Evolutionary conservation across 2,797 vertebrate genomes (phyloP).

Genomic region (Pseudotriccus pelzelni): DNA sequence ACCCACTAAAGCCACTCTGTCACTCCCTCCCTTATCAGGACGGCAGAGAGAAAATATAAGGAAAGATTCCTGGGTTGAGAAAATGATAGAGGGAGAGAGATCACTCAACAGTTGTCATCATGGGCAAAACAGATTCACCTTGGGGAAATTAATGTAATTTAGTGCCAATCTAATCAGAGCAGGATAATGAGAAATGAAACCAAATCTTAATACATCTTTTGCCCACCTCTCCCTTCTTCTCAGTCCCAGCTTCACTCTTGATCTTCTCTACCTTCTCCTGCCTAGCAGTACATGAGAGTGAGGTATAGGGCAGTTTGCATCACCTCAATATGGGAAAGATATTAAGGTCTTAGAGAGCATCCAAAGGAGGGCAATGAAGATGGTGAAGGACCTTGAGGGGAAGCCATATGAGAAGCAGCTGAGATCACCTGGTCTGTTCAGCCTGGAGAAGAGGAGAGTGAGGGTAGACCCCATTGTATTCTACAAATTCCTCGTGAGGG

Average conservation of each 20-base stretch:
- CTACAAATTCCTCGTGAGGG: not conserved
- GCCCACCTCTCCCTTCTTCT: not conserved
- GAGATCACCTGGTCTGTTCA: not conserved
- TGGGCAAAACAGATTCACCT: not conserved
- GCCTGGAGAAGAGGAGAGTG: not conserved
- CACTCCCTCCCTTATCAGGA: not conserved
- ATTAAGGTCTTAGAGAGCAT: not conserved
- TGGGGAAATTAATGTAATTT: not conserved
- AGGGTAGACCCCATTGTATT: not conserved
- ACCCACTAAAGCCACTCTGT: not conserved
- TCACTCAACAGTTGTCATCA: not conserved
- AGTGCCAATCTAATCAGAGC: not conserved
- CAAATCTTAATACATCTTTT: not conserved
- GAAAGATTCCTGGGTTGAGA: fast-evolving
- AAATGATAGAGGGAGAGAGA: not conserved
- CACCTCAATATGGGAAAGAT: not conserved
- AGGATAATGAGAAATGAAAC: not conserved
- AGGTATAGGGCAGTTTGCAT: not conserved
- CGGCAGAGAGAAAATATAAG: not conserved
- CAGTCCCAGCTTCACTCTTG: not conserved
- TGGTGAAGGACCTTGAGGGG: not conserved
- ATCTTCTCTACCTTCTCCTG: not conserved
- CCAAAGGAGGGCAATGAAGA: too few species aligned
- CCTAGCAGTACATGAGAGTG: fast-evolving
- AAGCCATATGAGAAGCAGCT: not conserved